Percentiles rank a stretch among this genome's conserved stretches.
phyloP scores from a whole-genome alignment of 2,797 vertebrate genomes.

The Micropoecilia bifurca region DNA sequence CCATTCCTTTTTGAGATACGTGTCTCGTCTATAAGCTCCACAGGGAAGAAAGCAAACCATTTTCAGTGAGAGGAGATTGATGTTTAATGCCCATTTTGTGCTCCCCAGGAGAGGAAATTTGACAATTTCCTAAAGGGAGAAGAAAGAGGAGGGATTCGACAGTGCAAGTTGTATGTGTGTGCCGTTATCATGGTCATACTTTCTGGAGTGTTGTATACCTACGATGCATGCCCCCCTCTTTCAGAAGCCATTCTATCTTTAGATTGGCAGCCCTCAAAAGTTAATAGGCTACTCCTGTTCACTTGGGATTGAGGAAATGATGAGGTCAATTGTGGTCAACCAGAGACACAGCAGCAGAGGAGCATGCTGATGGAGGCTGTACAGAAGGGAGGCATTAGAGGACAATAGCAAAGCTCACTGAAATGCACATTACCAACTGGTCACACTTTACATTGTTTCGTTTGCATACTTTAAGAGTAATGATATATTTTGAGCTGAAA shows the following conservation, averaged over 20 bases:
- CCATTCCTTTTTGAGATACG: neutral
- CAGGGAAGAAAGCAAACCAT: neutral
- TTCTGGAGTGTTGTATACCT: conserved; percentile 9
- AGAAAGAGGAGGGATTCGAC: neutral
- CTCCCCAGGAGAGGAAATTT: neutral
- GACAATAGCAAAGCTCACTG: neutral
- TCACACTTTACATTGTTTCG: neutral
- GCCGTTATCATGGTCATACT: neutral
- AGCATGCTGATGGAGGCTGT: conserved; percentile 29
- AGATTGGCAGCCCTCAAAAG: conserved; percentile 42
- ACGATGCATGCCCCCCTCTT: conserved; percentile 8
- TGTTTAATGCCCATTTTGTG: neutral
- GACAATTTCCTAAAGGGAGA: neutral
- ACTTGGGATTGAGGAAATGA: conserved; percentile 43
- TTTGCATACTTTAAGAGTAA: neutral
- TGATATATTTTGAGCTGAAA: neutral
- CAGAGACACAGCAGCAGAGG: conserved; percentile 22
- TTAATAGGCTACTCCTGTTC: conserved; percentile 40
- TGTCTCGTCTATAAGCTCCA: neutral
- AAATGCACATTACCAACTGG: neutral
- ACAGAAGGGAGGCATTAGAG: conserved; percentile 4
- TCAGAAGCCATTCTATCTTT: conserved; percentile 34
- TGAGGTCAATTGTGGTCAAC: conserved; percentile 50
- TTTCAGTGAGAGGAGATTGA: neutral
- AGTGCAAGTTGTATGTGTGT: neutral